Evolutionary conservation across 2,888 invertebrate species (phyloP).

Genomic region (Panzeria rudis): DNA sequence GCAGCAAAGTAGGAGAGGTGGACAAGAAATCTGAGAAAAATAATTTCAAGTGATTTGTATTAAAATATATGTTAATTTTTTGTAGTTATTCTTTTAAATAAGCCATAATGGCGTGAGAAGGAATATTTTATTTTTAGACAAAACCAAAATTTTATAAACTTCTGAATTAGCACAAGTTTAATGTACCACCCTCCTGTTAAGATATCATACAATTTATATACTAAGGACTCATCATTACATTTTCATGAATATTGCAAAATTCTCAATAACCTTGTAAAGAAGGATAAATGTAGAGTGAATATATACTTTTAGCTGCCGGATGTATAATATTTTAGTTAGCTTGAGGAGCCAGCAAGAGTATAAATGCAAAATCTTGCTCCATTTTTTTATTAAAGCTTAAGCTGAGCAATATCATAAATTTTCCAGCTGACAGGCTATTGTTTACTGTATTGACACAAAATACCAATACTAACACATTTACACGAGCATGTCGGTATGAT

Average conservation of each 20-base stretch:
- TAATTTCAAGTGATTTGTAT: neutral
- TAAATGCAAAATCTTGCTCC: neutral
- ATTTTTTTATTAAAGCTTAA: slow-evolving; percentile 26
- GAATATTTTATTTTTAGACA: no score
- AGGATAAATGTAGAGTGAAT: neutral
- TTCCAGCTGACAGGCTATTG: slow-evolving; percentile 65
- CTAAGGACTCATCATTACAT: no score
- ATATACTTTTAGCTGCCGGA: neutral
- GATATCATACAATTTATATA: no score
- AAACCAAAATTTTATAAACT: no score
- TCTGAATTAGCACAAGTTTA: no score
- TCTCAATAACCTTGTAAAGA: no score
- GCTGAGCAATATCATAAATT: slow-evolving; percentile 58
- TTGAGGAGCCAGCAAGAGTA: slow-evolving; percentile 1
- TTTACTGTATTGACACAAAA: slow-evolving; percentile 53
- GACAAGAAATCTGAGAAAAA: neutral
- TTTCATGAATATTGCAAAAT: no score
- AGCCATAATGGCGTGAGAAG: no score
- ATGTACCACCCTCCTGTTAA: no score
- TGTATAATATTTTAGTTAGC: neutral
- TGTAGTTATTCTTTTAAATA: no score
- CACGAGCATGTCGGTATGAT: neutral
- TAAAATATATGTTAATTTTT: neutral
- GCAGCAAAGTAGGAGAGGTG: no score
- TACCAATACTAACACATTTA: neutral